These are phyloP conservation scores for Acrocephalus kingi DNA, from an alignment of 2,113 vertebrate species.

Conservation along the genomic window DNA sequence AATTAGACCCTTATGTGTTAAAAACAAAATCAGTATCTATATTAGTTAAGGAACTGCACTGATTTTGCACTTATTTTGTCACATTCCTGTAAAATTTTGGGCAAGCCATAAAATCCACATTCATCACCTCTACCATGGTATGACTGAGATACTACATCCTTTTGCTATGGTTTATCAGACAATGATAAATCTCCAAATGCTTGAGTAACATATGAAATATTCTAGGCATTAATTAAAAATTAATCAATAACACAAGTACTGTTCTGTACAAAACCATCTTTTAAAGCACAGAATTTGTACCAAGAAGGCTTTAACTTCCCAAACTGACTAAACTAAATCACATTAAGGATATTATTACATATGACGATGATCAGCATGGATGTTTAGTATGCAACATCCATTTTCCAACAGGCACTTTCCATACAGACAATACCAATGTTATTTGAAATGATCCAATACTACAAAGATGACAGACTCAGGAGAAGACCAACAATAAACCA, in stretches of 20 bases:
- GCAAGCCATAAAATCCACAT: background rate
- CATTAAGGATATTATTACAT: background rate
- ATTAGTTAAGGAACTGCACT: background rate
- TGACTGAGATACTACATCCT: background rate
- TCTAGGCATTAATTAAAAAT: background rate
- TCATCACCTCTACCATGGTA: background rate
- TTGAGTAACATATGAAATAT: background rate
- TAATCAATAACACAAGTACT: background rate
- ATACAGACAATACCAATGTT: accelerated
- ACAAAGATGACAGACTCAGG: background rate
- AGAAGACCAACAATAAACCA: background rate
- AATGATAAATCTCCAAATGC: background rate
- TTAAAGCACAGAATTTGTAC: background rate
- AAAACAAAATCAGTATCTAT: background rate
- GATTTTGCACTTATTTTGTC: background rate
- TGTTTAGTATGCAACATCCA: background rate
- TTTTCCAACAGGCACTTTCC: background rate
- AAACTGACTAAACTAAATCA: background rate
- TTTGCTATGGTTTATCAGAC: background rate
- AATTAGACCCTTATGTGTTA: background rate
- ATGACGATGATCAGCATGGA: background rate
- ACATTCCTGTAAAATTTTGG: background rate
- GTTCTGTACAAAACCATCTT: background rate
- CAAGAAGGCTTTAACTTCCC: background rate
- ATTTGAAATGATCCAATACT: background rate